These are phyloP conservation scores for Brachycybe producta DNA, from an alignment of 2,888 invertebrate species.

Conservation along the genomic window DNA sequence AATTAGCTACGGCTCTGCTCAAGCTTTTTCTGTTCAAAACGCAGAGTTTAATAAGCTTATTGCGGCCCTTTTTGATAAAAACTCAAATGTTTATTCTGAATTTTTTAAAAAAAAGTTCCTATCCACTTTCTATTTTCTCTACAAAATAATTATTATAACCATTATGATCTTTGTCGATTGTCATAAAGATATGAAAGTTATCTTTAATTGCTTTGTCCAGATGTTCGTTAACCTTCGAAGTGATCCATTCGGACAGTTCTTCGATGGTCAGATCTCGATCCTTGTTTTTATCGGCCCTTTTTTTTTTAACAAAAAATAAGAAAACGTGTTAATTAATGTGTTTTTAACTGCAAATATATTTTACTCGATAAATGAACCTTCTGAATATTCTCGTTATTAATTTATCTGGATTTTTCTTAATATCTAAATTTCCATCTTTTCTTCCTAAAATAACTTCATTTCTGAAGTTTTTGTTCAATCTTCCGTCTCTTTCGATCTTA, in stretches of 20 bases:
- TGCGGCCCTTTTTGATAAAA: not conserved
- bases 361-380: conserved; percentile 17
- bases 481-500: conserved; percentile 38
- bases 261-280: conserved; percentile 45
- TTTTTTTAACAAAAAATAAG: not conserved
- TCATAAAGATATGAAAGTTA: conserved; percentile 51
- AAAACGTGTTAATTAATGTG: not conserved
- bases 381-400: conserved; percentile 20
- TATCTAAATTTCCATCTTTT: conserved; percentile 17
- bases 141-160: conserved; percentile 32
- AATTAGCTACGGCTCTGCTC: too few species aligned
- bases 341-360: not conserved
- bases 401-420: conserved; percentile 19
- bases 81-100: not conserved
- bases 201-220: conserved; percentile 51
- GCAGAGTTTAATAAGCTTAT: too few species aligned
- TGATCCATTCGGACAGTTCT: conserved; percentile 53
- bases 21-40: too few species aligned
- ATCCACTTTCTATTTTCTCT: not conserved
- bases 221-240: conserved; percentile 52
- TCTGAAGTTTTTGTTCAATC: conserved; percentile 36
- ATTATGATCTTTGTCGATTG: conserved; percentile 51
- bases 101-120: too few species aligned
- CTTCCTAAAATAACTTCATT: conserved; percentile 37
- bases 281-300: conserved; percentile 47